phyloP scores from a whole-genome alignment of 2,888 invertebrate species.

The Scaptomyza caliginosa region DNA sequence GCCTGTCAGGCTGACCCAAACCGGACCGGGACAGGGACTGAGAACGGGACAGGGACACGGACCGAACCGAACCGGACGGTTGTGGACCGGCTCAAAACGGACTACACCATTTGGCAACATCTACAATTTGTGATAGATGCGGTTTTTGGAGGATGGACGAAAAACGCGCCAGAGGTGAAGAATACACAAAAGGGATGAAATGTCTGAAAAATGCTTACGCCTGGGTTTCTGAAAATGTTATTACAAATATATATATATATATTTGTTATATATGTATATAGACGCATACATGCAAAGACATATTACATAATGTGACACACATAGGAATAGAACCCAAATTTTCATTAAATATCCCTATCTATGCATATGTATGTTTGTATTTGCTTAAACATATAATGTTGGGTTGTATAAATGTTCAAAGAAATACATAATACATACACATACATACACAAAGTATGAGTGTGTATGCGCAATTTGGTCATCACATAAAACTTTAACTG shows the following conservation, averaged over 20 bases:
- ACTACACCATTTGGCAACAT: conserved; percentile 58
- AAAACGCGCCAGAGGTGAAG: conserved; percentile 73
- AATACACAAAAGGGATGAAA: conserved; percentile 79
- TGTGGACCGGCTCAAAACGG: conserved; percentile 42
- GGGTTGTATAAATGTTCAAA: no score
- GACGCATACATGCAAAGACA: background rate
- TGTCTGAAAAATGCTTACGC: conserved; percentile 76
- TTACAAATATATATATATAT: conserved; percentile 69
- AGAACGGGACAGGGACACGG: conserved; percentile 17
- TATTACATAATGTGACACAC: conserved; percentile 17
- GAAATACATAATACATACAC: no score
- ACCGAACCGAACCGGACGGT: conserved; percentile 19
- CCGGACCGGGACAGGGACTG: conserved; percentile 40
- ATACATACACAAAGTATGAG: conserved; percentile 6
- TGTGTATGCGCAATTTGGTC: conserved; percentile 30
- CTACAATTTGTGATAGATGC: conserved; percentile 77
- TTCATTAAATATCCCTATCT: conserved; percentile 45
- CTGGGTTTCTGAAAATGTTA: conserved; percentile 72
- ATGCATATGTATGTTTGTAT: conserved; percentile 5
- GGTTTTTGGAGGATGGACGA: conserved; percentile 74
- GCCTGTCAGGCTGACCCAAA: conserved; percentile 65
- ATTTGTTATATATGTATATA: background rate
- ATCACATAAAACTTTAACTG: conserved; percentile 48
- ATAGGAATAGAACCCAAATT: conserved; percentile 26
- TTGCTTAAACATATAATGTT: no score